Conservation (phyloP, 2,888 invertebrate genomes). For the Parnassius orleans region DNA sequence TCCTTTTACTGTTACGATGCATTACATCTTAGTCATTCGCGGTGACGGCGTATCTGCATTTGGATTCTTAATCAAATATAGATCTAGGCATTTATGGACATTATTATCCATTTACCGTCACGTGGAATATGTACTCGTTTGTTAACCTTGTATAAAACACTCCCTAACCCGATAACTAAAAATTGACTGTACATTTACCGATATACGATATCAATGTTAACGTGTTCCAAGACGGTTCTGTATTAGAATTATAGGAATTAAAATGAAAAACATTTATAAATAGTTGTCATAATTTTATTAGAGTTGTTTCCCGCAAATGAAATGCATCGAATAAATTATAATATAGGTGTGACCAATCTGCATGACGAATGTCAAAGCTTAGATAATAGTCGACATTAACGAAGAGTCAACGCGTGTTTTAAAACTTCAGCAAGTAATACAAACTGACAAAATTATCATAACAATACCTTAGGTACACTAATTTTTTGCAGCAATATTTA, state of each 20-base stretch:
- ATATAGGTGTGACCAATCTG: slow-evolving; percentile 52
- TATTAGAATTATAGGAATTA: neutral
- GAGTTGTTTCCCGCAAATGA: slow-evolving; percentile 42
- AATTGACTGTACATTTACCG: too few relatives aligned
- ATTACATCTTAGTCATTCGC: too few relatives aligned
- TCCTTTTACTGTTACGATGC: too few relatives aligned
- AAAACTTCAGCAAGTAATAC: neutral
- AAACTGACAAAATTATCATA: neutral
- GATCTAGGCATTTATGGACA: too few relatives aligned
- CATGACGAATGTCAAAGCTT: slow-evolving; percentile 22
- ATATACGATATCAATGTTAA: too few relatives aligned
- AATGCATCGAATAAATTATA: slow-evolving; percentile 45
- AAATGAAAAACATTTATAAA: slow-evolving; percentile 15
- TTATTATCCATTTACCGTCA: too few relatives aligned
- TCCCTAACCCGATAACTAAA: too few relatives aligned
- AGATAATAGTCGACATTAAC: neutral
- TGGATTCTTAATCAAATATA: too few relatives aligned
- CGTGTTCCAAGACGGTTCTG: too few relatives aligned
- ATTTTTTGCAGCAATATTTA: neutral
- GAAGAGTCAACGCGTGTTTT: neutral
- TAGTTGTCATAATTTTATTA: slow-evolving; percentile 55
- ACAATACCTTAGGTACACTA: neutral
- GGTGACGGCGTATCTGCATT: too few relatives aligned
- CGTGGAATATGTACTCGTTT: too few relatives aligned
- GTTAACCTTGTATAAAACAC: too few relatives aligned